Evolutionary conservation across 2,113 vertebrate species (phyloP).

Genomic region (Gadus macrocephalus): DNA sequence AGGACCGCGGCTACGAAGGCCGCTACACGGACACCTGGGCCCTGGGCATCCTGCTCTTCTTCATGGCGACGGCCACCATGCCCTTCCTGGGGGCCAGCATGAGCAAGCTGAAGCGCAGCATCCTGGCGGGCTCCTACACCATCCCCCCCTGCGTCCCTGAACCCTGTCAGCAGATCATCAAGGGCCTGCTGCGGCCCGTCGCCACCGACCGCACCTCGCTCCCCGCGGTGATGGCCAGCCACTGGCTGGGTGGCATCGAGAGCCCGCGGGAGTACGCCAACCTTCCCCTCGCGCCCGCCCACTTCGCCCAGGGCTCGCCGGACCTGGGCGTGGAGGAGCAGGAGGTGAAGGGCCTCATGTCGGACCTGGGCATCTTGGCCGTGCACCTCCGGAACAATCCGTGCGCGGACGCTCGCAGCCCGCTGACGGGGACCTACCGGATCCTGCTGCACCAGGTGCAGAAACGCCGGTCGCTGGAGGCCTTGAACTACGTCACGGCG

Average conservation of each 20-base stretch:
- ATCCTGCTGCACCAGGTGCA: constrained; percentile 72
- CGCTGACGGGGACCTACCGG: constrained; percentile 70
- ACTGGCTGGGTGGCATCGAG: constrained; percentile 67
- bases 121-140: constrained; percentile 68
- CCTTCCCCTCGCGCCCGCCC: constrained; percentile 54
- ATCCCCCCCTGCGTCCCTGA: constrained; percentile 66
- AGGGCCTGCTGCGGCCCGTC: constrained; percentile 64
- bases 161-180: constrained; percentile 64
- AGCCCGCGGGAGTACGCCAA: constrained; percentile 50
- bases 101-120: constrained; percentile 65
- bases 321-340: constrained; percentile 61
- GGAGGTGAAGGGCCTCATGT: constrained; percentile 61
- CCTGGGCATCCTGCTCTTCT: constrained; percentile 75
- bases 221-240: constrained; percentile 50
- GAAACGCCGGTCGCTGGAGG: constrained; percentile 61
- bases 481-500: constrained; percentile 48
- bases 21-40: constrained; percentile 73
- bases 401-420: constrained; percentile 55
- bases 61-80: constrained; percentile 68
- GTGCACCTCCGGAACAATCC: constrained; percentile 67
- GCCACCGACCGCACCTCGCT: constrained; percentile 63
- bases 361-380: constrained; percentile 54
- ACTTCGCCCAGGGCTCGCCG: constrained; percentile 44
- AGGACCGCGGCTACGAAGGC: constrained; percentile 68
- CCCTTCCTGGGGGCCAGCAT: constrained; percentile 71